Percentiles rank a stretch among this genome's conserved stretches.
These are phyloP conservation scores for Leptarthrus brevirostris DNA, from an alignment of 2,888 invertebrate species.

Conservation along the genomic window DNA sequence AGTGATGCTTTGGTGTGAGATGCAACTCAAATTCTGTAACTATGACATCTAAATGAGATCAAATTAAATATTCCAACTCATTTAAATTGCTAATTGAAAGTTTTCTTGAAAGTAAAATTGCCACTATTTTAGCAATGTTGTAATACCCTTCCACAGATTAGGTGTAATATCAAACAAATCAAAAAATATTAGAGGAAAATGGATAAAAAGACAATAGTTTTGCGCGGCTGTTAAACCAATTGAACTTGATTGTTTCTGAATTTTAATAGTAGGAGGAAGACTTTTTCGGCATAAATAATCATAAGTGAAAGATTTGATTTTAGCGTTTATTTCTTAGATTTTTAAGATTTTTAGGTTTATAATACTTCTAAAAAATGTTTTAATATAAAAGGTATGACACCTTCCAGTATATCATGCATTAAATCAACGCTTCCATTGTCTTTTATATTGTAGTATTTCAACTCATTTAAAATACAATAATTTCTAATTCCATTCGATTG, in stretches of 20 bases:
- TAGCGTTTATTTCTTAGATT: not conserved
- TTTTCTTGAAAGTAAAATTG: not conserved
- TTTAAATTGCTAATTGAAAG: not conserved
- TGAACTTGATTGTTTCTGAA: conserved; percentile 5
- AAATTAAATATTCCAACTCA: not conserved
- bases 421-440: not conserved
- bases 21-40: not conserved
- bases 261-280: not conserved
- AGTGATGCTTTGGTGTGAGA: conserved; percentile 21
- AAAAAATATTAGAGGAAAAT: too few relatives aligned
- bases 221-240: conserved; percentile 18
- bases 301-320: not conserved
- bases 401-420: conserved; percentile 7
- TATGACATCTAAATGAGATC: not conserved
- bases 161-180: conserved; percentile 1
- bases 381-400: not conserved
- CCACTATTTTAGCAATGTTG: not conserved
- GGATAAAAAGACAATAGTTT: conserved; percentile 12
- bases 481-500: not conserved
- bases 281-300: conserved; percentile 7
- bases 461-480: conserved; percentile 10
- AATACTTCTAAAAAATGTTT: not conserved
- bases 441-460: not conserved
- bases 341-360: conserved; percentile 5
- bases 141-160: not conserved